Base-by-base conservation (phyloP, 2,113 vertebrate species). In the Xenopus borealis region DNA sequence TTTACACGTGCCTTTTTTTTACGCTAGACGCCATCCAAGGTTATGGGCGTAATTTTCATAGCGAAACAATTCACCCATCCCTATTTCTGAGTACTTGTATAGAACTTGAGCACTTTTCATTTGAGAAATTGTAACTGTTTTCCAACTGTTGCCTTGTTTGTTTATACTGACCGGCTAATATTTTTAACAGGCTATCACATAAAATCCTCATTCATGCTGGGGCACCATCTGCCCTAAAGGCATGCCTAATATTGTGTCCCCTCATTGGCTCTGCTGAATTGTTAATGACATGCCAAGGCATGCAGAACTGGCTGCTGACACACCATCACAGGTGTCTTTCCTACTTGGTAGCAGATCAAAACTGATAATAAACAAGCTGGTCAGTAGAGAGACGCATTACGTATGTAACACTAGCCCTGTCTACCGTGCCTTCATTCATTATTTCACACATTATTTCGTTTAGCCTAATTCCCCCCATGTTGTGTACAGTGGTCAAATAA, bases 331-430 rank as follows among this genome's bases (percentile, higher is more conserved):
- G 73, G 72, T 80, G 72, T 46, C 58, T 75, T 68, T 80, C 62
- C 27, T 47, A 46, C 72, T 73, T 77, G 19, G 45, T 44, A 23
- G 23, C 40, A 4, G 0, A 57, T 79, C 76, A 71, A 74, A 78
- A 79, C 75, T 73, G 77, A 81, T 80, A 72, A 84, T 6, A 83
- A 83, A 72, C 0, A 0, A 79, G 68, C 78, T 45, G 58, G 63
- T 62, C 53, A 80, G 53, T 53, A 7, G 12, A 11, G 67, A 69
- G 2, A 27, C 18, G 55, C 66, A 77, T 77, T 52, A 77, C 67
- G 67, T 64, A 77, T 66, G 61, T 61, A 61, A 75, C 45, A 61
- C 72, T 27, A 27, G 23, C 23, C 23, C 23, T 64, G 62, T n/a
- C 12, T 27, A 46, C 8, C 46, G 59, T 75, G 45, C 10, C 75